Evolutionary conservation across 2,888 invertebrate genomes (phyloP).

Genomic region (Caenorhabditis plicata): DNA sequence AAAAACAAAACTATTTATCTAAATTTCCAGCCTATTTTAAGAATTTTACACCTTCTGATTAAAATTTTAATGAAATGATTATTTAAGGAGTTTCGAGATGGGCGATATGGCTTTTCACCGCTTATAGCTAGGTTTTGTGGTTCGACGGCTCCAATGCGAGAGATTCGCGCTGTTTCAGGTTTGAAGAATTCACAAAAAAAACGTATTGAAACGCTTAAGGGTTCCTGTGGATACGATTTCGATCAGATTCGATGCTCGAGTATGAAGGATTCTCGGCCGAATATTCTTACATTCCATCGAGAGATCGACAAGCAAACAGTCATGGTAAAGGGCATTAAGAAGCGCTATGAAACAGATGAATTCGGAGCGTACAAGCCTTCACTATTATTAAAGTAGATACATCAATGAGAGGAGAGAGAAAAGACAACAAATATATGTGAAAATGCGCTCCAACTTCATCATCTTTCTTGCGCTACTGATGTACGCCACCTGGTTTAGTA

Average conservation of each 20-base stretch:
- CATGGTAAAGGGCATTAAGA: constrained; percentile 14
- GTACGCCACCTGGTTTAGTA: too few relatives aligned
- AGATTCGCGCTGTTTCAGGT: constrained; percentile 53
- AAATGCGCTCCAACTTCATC: too few relatives aligned
- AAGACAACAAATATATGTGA: too few relatives aligned
- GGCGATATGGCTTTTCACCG: constrained; percentile 67
- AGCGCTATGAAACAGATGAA: too few relatives aligned
- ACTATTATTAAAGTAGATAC: too few relatives aligned
- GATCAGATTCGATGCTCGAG: constrained; percentile 67
- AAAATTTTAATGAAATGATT: constrained; percentile 25
- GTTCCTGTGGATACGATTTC: constrained; percentile 68
- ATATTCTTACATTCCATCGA: constrained; percentile 55
- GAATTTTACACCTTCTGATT: constrained; percentile 1
- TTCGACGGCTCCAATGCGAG: constrained; percentile 41
- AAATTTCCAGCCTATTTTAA: background rate
- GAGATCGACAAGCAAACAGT: constrained; percentile 13
- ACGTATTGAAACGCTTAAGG: too few relatives aligned
- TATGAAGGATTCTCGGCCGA: constrained; percentile 67
- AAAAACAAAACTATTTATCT: too few relatives aligned
- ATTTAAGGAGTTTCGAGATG: constrained; percentile 69
- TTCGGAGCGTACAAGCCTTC: too few relatives aligned
- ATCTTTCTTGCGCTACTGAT: too few relatives aligned
- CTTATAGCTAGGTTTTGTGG: constrained; percentile 63
- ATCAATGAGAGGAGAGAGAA: too few relatives aligned
- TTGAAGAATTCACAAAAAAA: too few relatives aligned